Percentiles rank a stretch among this genome's conserved stretches.
These are phyloP conservation scores for Brachionus angularis DNA, from an alignment of 1,140 invertebrate genomes.

Conservation along the genomic window DNA sequence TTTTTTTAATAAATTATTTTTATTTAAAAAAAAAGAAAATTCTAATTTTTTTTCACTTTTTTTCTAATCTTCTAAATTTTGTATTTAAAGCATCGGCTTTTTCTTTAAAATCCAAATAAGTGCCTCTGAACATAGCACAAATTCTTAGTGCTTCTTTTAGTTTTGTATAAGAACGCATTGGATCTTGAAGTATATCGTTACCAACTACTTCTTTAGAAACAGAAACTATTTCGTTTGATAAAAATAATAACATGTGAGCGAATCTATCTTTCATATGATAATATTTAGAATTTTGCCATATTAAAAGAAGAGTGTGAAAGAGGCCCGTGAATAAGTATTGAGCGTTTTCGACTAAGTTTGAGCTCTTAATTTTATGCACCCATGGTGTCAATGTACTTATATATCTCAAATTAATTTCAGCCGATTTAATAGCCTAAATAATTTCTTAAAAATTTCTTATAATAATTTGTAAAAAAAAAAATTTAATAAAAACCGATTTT, in stretches of 20 bases:
- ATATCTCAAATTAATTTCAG: slow-evolving; percentile 53
- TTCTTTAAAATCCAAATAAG: slow-evolving; percentile 57
- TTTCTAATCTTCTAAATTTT: slow-evolving; percentile 56
- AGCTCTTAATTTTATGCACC: slow-evolving; percentile 51
- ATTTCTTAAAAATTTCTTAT: background rate
- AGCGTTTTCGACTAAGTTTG: slow-evolving; percentile 49
- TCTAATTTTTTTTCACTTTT: slow-evolving; percentile 49
- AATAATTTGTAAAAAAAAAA: too few relatives aligned
- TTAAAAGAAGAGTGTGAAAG: slow-evolving; percentile 53
- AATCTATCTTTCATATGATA: slow-evolving; percentile 57
- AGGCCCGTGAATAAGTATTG: slow-evolving; percentile 53
- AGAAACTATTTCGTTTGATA: slow-evolving; percentile 58
- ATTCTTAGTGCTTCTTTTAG: slow-evolving; percentile 56
- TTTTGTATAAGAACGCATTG: slow-evolving; percentile 54
- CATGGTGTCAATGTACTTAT: slow-evolving; percentile 52
- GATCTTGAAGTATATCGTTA: slow-evolving; percentile 54
- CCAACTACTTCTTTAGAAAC: slow-evolving; percentile 55
- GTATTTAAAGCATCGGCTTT: slow-evolving; percentile 56
- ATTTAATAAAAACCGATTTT: slow-evolving; percentile 48
- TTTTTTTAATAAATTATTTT: background rate
- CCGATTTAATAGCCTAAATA: slow-evolving; percentile 54
- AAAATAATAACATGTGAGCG: slow-evolving; percentile 51
- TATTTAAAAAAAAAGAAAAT: background rate
- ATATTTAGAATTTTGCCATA: slow-evolving; percentile 56
- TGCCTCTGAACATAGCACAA: slow-evolving; percentile 58